Evolutionary conservation across 2,888 invertebrate genomes (phyloP).

Genomic region (Caenorhabditis sp.): DNA sequence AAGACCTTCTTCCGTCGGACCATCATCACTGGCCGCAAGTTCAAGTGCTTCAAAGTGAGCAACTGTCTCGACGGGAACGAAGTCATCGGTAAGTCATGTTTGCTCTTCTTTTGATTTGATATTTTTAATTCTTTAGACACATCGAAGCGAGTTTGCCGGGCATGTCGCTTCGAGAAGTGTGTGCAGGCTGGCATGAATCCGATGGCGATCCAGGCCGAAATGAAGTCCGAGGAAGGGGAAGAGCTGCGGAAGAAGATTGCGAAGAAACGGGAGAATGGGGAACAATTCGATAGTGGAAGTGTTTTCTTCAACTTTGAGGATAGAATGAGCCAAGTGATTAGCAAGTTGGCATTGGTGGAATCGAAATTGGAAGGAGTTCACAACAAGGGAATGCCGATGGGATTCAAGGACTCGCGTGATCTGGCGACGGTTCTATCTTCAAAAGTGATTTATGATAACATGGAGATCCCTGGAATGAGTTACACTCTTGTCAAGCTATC

Average conservation of each 20-base stretch:
- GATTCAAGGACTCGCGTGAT: slow-evolving; percentile 28
- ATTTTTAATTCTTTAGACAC: slow-evolving; percentile 20
- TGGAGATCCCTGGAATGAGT: slow-evolving; percentile 40
- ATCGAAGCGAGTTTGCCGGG: slow-evolving; percentile 34
- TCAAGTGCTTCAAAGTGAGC: slow-evolving; percentile 29
- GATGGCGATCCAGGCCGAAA: slow-evolving; percentile 39
- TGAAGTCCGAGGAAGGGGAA: slow-evolving; percentile 25
- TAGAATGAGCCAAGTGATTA: slow-evolving; percentile 25
- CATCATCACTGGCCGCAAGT: slow-evolving; percentile 33
- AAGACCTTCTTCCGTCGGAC: slow-evolving; percentile 53
- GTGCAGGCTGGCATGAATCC: slow-evolving; percentile 52
- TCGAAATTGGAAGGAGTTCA: slow-evolving; percentile 29
- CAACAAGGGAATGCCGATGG: slow-evolving; percentile 38
- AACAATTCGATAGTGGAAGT: slow-evolving; percentile 10
- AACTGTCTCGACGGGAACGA: slow-evolving; percentile 29
- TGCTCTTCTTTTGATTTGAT: too few species aligned
- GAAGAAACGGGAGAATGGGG: slow-evolving; percentile 14
- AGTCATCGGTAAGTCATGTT: slow-evolving; percentile 29
- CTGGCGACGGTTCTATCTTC: slow-evolving; percentile 17
- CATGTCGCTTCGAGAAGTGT: slow-evolving; percentile 51
- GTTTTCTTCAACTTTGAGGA: slow-evolving; percentile 34
- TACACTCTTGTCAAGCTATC: slow-evolving; percentile 36
- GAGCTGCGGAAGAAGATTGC: slow-evolving; percentile 21
- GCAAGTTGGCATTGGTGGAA: slow-evolving; percentile 13
- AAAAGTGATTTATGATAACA: slow-evolving; percentile 27